Evolutionary conservation across 2,888 invertebrate genomes (phyloP).

Genomic region (Eilema caniola): DNA sequence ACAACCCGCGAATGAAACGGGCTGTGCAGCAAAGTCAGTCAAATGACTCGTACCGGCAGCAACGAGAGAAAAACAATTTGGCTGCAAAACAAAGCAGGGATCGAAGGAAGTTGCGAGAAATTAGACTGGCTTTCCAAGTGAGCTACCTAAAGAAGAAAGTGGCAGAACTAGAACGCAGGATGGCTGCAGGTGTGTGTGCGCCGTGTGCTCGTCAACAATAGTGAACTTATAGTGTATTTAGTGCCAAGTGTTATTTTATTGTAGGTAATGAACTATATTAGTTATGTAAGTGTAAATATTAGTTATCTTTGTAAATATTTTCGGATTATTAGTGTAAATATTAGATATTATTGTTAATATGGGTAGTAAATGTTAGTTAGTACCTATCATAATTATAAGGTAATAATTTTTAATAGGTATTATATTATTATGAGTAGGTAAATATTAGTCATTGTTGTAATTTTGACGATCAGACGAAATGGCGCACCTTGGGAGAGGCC

Average conservation of each 20-base stretch:
- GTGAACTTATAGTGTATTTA: too few species aligned
- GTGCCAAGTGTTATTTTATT: too few species aligned
- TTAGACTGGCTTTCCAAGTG: conserved; percentile 87
- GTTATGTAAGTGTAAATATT: too few species aligned
- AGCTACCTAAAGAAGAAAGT: background rate
- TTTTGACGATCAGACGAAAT: too few species aligned
- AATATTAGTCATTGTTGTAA: background rate
- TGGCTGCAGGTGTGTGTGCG: background rate
- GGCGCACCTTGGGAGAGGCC: too few species aligned
- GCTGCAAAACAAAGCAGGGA: conserved; percentile 98
- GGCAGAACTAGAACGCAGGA: background rate
- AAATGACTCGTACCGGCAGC: conserved; percentile 94
- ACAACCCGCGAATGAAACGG: conserved; percentile 88
- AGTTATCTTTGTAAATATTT: too few species aligned
- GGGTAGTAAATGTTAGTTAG: background rate
- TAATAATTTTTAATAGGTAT: too few species aligned
- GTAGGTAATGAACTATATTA: too few species aligned
- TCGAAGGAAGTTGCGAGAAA: conserved; percentile 95
- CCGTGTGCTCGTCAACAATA: too few species aligned
- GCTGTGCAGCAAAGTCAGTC: conserved; percentile 69
- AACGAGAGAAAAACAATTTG: conserved; percentile 82
- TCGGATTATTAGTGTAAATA: background rate
- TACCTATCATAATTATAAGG: background rate
- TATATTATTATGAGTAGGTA: background rate
- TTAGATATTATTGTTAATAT: background rate